Evolutionary conservation across 2,888 invertebrate genomes (phyloP).

Genomic region (Alentia gelatinosa): DNA sequence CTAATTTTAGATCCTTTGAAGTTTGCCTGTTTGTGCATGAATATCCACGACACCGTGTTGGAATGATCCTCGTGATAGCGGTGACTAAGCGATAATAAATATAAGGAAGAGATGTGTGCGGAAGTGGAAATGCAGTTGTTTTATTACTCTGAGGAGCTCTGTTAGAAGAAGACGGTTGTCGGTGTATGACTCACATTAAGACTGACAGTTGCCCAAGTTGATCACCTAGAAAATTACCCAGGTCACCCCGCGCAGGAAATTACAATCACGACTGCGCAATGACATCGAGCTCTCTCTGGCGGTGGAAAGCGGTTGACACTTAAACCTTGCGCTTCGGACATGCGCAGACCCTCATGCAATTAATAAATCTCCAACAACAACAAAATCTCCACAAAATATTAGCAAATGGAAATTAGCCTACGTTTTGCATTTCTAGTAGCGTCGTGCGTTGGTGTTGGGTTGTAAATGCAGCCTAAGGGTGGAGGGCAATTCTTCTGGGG

Average conservation of each 20-base stretch:
- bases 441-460: background rate
- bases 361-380: too few relatives aligned
- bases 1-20: too few relatives aligned
- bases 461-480: background rate
- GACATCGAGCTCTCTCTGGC: background rate
- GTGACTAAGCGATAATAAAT: too few relatives aligned
- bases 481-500: background rate
- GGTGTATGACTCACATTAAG: background rate
- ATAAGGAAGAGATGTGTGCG: too few relatives aligned
- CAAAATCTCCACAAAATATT: too few relatives aligned
- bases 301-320: background rate
- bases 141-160: background rate
- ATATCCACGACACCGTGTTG: too few relatives aligned
- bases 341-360: too few relatives aligned
- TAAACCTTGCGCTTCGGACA: background rate
- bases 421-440: background rate
- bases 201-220: background rate
- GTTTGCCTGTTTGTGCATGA: too few relatives aligned
- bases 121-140: too few relatives aligned
- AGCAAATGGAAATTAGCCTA: background rate
- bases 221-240: background rate
- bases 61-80: too few relatives aligned
- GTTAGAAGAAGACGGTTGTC: background rate
- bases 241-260: background rate
- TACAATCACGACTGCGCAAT: background rate